A percentile compares a stretch with the other conserved stretches of the same genome.
Conservation (phyloP, 1,140 invertebrate species). For the Drosophila mayri region DNA sequence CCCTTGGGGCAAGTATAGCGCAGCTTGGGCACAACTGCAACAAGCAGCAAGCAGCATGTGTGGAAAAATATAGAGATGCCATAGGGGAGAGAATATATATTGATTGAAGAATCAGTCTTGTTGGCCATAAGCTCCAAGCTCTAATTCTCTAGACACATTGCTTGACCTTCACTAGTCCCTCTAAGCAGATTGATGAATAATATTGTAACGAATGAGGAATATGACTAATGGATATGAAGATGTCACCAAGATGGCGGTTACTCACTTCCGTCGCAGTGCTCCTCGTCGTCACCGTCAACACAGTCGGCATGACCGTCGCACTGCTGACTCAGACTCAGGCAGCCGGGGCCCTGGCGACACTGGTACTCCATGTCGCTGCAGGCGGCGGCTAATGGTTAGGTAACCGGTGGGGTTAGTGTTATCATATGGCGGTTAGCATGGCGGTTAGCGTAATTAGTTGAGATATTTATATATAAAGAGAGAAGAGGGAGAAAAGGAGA, state of each 20-base stretch:
- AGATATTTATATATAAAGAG: constrained; percentile 10
- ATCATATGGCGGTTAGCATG: constrained; percentile 29
- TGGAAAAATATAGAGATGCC: constrained; percentile 7
- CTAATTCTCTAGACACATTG: not conserved
- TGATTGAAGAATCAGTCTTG: too few relatives aligned
- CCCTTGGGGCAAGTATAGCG: constrained; percentile 85
- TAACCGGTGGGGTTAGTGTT: constrained; percentile 49
- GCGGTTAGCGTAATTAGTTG: constrained; percentile 32
- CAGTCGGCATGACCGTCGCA: constrained; percentile 91
- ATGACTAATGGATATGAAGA: not conserved
- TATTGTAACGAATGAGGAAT: not conserved
- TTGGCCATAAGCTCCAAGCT: too few relatives aligned
- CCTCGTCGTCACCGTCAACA: constrained; percentile 90
- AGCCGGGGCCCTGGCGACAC: constrained; percentile 87
- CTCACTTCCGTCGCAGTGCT: constrained; percentile 86
- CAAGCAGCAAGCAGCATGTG: constrained; percentile 23
- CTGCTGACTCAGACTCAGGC: constrained; percentile 84
- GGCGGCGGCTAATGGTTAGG: constrained; percentile 85
- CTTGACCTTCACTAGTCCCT: not conserved
- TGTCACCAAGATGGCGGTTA: constrained; percentile 39
- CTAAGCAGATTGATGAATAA: not conserved
- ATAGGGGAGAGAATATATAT: not conserved
- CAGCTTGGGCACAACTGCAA: constrained; percentile 75
- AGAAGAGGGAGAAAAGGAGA: constrained; percentile 15
- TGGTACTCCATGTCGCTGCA: constrained; percentile 87